Evolutionary conservation across 2,888 invertebrate genomes (phyloP).

Genomic region (Fabriciana adippe): DNA sequence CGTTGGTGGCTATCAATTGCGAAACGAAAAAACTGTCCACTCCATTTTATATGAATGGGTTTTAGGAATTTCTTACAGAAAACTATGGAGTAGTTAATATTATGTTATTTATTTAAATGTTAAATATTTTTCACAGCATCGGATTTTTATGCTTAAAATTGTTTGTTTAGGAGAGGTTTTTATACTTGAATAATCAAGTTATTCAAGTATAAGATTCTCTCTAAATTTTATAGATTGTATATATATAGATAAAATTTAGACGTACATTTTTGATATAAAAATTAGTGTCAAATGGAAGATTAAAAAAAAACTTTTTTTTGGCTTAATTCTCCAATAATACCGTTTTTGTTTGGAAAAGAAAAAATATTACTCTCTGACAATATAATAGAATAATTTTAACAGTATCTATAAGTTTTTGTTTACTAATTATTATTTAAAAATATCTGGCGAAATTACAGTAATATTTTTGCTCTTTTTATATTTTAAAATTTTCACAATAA

Average conservation of each 20-base stretch:
- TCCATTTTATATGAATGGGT: conserved; percentile 66
- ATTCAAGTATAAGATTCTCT: no score
- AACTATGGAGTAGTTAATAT: conserved; percentile 47
- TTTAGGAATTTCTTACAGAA: conserved; percentile 58
- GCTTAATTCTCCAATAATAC: no score
- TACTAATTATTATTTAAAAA: not conserved
- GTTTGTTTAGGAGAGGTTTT: no score
- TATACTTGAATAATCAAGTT: no score
- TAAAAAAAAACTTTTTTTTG: not conserved
- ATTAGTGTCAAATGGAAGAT: not conserved
- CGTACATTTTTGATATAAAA: not conserved
- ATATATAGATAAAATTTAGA: no score
- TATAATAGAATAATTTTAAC: not conserved
- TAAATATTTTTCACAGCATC: no score
- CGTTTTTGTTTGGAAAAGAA: no score
- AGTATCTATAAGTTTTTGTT: not conserved
- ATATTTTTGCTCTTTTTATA: no score
- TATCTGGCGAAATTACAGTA: not conserved
- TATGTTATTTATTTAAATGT: not conserved
- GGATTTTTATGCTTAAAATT: no score
- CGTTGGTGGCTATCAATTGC: conserved; percentile 76
- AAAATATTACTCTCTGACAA: not conserved
- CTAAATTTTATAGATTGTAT: no score
- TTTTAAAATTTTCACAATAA: not conserved
- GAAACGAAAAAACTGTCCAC: conserved; percentile 76